phyloP scores from a whole-genome alignment of 2,888 invertebrate genomes.

The Eurois occulta region DNA sequence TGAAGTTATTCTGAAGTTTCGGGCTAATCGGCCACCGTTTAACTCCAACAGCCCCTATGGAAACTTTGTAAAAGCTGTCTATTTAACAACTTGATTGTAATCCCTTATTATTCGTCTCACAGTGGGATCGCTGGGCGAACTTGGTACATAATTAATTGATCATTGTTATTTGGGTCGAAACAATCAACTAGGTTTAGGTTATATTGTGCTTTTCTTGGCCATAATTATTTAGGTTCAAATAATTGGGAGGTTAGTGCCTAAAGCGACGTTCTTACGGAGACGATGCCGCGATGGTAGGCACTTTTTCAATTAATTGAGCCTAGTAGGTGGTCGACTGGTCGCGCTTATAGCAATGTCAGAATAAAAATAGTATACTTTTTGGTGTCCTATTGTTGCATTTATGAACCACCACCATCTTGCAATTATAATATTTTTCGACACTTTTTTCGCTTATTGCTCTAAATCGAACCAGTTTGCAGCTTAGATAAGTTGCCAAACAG shows the following conservation, averaged over 20 bases:
- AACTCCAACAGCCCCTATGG: background rate
- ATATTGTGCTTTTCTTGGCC: background rate
- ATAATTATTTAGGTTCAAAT: conserved; percentile 5
- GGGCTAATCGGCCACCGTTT: conserved; percentile 3
- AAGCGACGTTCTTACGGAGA: no score
- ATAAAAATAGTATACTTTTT: background rate
- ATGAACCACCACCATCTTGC: background rate
- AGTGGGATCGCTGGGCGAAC: background rate
- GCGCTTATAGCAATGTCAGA: background rate
- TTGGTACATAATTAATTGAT: background rate
- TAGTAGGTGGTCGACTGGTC: background rate
- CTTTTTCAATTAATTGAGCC: background rate
- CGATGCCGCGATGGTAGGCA: no score
- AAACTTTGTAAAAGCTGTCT: conserved; percentile 21
- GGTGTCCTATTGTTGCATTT: background rate
- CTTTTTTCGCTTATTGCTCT: conserved; percentile 4
- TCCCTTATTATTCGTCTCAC: background rate
- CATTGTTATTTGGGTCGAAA: conserved; percentile 20
- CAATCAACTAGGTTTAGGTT: background rate
- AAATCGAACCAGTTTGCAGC: conserved; percentile 53
- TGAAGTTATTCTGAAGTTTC: conserved; percentile 8
- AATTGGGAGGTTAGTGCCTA: background rate
- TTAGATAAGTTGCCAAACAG: conserved; percentile 51
- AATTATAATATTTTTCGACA: conserved; percentile 10
- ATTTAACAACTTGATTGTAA: background rate